Percentiles rank a stretch among this genome's conserved stretches.
Conservation (phyloP, 2,888 invertebrate genomes). For the Amphipoea lucens region DNA sequence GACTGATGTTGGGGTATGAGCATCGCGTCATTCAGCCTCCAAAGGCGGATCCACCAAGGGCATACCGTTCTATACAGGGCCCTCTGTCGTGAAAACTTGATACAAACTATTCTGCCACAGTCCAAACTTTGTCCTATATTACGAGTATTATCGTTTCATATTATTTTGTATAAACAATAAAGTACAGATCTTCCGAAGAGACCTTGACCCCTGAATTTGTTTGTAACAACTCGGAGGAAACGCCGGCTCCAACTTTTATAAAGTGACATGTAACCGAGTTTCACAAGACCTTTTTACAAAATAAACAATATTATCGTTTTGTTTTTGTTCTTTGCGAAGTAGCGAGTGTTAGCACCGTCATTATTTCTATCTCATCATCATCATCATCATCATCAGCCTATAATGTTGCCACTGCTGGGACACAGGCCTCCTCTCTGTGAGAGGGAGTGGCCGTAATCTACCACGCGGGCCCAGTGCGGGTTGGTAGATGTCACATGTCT, state of each 20-base stretch:
- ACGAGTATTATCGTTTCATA: constrained; percentile 3
- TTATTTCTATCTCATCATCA: neutral
- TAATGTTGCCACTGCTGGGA: too few species aligned
- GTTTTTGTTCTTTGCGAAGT: constrained; percentile 14
- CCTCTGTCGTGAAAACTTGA: neutral
- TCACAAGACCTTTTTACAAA: constrained; percentile 24
- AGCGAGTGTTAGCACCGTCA: neutral
- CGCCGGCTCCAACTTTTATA: constrained; percentile 26
- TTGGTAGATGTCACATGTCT: too few species aligned
- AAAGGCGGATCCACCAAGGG: neutral
- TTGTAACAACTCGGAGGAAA: constrained; percentile 16
- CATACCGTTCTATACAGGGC: neutral
- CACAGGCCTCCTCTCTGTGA: too few species aligned
- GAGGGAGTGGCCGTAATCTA: too few species aligned
- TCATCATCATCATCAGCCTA: too few species aligned
- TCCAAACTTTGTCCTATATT: constrained; percentile 5
- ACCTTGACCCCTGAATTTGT: constrained; percentile 40
- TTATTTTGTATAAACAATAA: constrained; percentile 20
- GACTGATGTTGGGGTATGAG: neutral
- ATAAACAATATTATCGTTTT: constrained; percentile 32
- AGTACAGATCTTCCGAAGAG: neutral
- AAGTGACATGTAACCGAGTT: constrained; percentile 31
- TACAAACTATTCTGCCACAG: constrained; percentile 4
- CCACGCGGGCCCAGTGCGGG: too few species aligned
- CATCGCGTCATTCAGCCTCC: neutral